Percentiles rank a stretch among this genome's conserved stretches.
These are phyloP conservation scores for Metellina segmentata DNA, from an alignment of 2,888 invertebrate species.

Conservation along the genomic window DNA sequence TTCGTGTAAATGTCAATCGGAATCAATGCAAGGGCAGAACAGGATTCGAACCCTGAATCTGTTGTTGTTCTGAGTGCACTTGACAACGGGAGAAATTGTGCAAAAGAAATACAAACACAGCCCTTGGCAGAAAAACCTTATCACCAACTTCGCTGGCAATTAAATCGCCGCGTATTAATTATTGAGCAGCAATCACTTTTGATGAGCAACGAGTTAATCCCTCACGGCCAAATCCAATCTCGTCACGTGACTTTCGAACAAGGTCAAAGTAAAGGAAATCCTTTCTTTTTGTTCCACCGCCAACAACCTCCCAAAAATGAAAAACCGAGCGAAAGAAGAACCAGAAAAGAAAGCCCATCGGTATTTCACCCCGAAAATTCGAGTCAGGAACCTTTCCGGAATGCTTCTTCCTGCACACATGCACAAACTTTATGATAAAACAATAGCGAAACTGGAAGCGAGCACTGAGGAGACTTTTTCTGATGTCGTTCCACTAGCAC, in stretches of 20 bases:
- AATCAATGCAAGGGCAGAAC: too few relatives aligned
- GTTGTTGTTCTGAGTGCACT: neutral
- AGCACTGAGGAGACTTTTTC: neutral
- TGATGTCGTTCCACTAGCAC: conserved; percentile 21
- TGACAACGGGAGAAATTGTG: neutral
- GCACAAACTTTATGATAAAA: neutral
- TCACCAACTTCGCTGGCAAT: neutral
- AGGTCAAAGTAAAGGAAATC: neutral
- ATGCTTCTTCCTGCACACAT: neutral
- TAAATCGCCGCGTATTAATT: neutral
- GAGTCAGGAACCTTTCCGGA: neutral
- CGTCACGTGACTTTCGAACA: neutral
- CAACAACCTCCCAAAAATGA: neutral
- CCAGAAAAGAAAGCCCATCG: neutral
- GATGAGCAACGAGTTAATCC: neutral
- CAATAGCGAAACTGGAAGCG: neutral
- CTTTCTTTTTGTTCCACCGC: neutral
- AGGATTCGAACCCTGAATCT: too few relatives aligned
- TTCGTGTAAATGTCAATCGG: too few relatives aligned
- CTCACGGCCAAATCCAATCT: neutral
- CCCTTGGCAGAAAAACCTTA: neutral
- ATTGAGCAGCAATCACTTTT: neutral
- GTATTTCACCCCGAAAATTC: neutral
- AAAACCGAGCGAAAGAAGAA: neutral
- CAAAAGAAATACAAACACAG: neutral